Conservation (phyloP, 2,113 vertebrate species). For the Misgurnus mizolepis region DNA sequence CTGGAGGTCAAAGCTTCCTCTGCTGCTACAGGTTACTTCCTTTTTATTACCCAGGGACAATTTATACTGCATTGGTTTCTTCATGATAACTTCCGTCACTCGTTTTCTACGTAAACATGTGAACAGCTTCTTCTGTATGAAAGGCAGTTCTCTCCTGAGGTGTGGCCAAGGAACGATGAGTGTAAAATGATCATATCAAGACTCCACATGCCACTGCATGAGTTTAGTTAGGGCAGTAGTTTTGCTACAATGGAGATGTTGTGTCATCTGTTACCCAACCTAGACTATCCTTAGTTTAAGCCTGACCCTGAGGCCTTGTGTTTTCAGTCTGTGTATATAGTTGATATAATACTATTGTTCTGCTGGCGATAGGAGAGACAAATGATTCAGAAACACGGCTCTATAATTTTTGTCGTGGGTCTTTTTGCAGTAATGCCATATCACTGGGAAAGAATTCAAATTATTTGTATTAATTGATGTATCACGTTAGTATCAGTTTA, state of each 20-base stretch:
- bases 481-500: not conserved
- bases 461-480: not conserved
- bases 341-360: not conserved
- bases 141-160: not conserved
- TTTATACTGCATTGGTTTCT: not conserved
- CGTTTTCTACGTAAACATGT: too few relatives aligned
- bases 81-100: too few relatives aligned
- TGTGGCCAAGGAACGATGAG: not conserved
- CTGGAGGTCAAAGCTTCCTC: slow-evolving; percentile 51
- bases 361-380: not conserved
- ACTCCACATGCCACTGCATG: slow-evolving; percentile 23
- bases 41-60: not conserved
- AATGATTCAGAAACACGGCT: not conserved
- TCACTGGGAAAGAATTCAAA: not conserved
- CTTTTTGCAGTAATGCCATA: not conserved
- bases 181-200: not conserved
- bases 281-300: not conserved
- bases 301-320: not conserved
- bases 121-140: not conserved
- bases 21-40: not conserved
- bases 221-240: slow-evolving; percentile 1
- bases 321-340: not conserved
- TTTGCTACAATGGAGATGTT: not conserved
- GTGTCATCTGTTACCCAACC: slow-evolving; percentile 8
- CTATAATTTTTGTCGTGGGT: not conserved